Conservation (phyloP, 2,113 vertebrate species). For the Pluvialis apricaria region DNA sequence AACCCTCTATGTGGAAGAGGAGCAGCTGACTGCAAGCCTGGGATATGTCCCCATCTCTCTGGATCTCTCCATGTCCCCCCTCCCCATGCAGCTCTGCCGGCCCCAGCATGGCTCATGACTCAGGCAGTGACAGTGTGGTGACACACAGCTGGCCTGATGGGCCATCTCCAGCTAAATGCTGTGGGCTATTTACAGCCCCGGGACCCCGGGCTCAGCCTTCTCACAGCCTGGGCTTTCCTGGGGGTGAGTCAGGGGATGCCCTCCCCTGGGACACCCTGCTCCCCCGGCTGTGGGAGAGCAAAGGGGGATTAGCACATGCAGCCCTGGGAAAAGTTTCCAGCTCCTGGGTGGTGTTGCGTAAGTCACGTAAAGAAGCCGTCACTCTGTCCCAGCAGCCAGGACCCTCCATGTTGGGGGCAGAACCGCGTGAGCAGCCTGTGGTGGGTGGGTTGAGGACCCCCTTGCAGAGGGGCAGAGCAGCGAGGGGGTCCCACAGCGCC, state of each 20-base stretch:
- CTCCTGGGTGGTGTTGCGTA: background rate
- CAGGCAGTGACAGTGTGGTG: constrained; percentile 14
- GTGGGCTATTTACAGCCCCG: background rate
- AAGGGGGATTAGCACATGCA: background rate
- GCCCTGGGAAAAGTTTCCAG: constrained; percentile 32
- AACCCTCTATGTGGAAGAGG: background rate
- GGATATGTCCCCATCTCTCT: background rate
- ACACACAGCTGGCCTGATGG: background rate
- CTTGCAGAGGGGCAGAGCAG: background rate
- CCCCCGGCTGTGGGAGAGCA: background rate
- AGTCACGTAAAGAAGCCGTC: background rate
- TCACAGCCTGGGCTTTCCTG: constrained; percentile 20
- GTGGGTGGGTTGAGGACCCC: background rate
- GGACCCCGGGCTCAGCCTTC: background rate
- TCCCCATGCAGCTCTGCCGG: background rate
- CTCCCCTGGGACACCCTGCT: background rate
- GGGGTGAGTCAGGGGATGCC: constrained; percentile 39
- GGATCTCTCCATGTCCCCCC: background rate
- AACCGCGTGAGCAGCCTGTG: background rate
- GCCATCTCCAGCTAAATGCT: background rate
- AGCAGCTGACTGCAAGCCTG: background rate
- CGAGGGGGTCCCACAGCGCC: fast-evolving
- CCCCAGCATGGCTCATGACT: background rate
- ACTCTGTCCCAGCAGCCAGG: background rate
- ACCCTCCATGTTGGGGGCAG: background rate